Evolutionary conservation across 2,113 vertebrate genomes (phyloP).

Genomic region (Gopherus flavomarginatus): DNA sequence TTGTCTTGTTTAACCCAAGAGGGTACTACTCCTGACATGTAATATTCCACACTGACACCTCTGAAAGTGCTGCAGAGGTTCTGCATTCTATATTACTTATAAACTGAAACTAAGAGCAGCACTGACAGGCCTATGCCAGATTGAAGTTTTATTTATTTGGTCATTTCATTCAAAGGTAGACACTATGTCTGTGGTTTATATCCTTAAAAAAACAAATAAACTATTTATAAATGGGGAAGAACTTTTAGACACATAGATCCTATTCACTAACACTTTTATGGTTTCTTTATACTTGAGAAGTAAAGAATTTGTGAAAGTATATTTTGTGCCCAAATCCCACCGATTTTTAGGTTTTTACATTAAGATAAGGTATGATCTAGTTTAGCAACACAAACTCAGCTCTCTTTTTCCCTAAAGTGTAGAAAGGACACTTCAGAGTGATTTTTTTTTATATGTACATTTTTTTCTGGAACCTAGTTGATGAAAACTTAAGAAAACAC

Average conservation of each 20-base stretch:
- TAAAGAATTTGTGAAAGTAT: constrained; percentile 70
- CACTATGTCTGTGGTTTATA: constrained; percentile 79
- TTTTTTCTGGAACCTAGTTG: neutral
- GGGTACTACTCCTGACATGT: neutral
- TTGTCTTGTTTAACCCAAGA: constrained; percentile 17
- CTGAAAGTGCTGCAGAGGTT: constrained; percentile 44
- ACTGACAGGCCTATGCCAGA: constrained; percentile 70
- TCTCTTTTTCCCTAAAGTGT: neutral
- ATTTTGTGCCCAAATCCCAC: constrained; percentile 55
- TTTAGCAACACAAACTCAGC: constrained; percentile 17
- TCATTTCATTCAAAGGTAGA: constrained; percentile 81
- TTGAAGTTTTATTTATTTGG: constrained; percentile 83
- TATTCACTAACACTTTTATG: constrained; percentile 81
- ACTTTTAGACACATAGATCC: constrained; percentile 74
- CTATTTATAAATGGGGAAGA: constrained; percentile 71
- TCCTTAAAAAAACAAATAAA: constrained; percentile 81
- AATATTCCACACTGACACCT: neutral
- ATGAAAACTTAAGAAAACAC: constrained; percentile 50
- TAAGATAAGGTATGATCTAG: constrained; percentile 29
- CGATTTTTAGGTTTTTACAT: constrained; percentile 56
- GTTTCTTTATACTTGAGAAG: constrained; percentile 77
- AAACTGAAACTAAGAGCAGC: constrained; percentile 72
- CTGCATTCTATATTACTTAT: constrained; percentile 57
- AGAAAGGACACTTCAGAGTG: neutral
- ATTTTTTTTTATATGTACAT: neutral